Evolutionary conservation across 2,888 invertebrate genomes (phyloP), one percentile per base, ranked within the genome.

Genomic region (Andrena camellia): DNA sequence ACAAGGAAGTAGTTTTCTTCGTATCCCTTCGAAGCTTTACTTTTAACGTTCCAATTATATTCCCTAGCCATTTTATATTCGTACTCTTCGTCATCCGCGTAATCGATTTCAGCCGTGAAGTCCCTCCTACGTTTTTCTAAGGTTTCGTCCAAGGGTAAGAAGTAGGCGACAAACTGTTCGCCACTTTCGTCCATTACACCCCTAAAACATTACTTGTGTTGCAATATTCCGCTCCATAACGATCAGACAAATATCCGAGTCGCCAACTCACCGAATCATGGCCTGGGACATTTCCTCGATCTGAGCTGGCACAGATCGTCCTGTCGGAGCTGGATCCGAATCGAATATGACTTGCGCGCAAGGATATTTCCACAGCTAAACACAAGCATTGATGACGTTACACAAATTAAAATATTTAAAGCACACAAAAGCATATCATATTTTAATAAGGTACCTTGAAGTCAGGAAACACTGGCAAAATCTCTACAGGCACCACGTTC

Each of bases 101-200:
- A 99, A 0, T 97, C 96, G 23, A 97, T 95, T 35, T 95, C 96
- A 64, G 97, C 97, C 0, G 96, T 95, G 68, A 97, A 96, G 92
- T 99, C 99, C 59, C 97, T 95, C 75, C 98, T 96, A 35, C 99
- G 96, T 94, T 99, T 99, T 86, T 96, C 96, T 87, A 99, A 95
- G 0, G 99, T 99, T 10, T 98, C 98, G 54, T 98, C 98, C 0
- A 98, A 97, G 0, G 99, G 99, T 85, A 99, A 95, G 95, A 99
- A 99, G 94, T 99, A 99, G 0, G 99, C 99, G 0, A 99, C 99
- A 94, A 99, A 99, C 94, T 99, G 99, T 94, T 99, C 99, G 29
- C 99, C 99, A 91, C 98, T 98, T 94, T 99, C 99, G 93, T 99
- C 99, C 97, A 99, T 99, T 93, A 99, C 99, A 97, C 99, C 99